Evolutionary conservation across 2,797 vertebrate genomes (phyloP).

Genomic region (Phrynocephalus guinanensis): DNA sequence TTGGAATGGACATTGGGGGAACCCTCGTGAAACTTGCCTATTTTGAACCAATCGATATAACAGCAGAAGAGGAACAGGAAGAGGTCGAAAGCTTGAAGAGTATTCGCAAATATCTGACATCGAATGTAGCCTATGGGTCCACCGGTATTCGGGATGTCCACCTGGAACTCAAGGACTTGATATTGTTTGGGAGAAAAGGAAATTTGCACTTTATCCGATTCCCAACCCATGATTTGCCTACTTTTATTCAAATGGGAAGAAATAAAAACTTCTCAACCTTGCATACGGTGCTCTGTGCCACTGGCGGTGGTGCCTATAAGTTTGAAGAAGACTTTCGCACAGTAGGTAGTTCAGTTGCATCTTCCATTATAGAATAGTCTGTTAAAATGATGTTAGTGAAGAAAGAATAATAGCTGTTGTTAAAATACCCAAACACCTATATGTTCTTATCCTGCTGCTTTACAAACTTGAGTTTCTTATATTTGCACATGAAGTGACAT

Average conservation of each 20-base stretch:
- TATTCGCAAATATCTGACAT: constrained; percentile 89
- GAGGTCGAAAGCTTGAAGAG: constrained; percentile 91
- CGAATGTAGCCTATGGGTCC: constrained; percentile 88
- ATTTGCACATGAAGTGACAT: neutral
- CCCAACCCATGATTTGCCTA: constrained; percentile 89
- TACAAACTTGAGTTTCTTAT: neutral
- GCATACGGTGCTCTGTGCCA: constrained; percentile 89
- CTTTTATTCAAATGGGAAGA: constrained; percentile 90
- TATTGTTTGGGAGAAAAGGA: constrained; percentile 85
- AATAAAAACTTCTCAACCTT: constrained; percentile 91
- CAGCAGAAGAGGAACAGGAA: constrained; percentile 90
- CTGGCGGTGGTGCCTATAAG: constrained; percentile 88
- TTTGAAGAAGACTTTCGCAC: constrained; percentile 90
- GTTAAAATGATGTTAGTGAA: neutral
- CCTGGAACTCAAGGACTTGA: constrained; percentile 87
- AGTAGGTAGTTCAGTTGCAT: constrained; percentile 75
- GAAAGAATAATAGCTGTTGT: neutral
- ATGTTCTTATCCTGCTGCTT: no score
- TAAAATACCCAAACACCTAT: neutral
- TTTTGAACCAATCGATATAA: constrained; percentile 90
- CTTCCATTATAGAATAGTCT: constrained; percentile 16
- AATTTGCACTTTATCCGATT: constrained; percentile 92
- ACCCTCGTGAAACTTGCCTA: constrained; percentile 89
- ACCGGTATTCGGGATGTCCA: constrained; percentile 90
- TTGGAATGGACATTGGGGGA: constrained; percentile 91